Percentiles rank a stretch among this genome's conserved stretches.
These are phyloP conservation scores for Ceratotherium simum DNA, from an alignment of 2,113 vertebrate species.

Conservation along the genomic window DNA sequence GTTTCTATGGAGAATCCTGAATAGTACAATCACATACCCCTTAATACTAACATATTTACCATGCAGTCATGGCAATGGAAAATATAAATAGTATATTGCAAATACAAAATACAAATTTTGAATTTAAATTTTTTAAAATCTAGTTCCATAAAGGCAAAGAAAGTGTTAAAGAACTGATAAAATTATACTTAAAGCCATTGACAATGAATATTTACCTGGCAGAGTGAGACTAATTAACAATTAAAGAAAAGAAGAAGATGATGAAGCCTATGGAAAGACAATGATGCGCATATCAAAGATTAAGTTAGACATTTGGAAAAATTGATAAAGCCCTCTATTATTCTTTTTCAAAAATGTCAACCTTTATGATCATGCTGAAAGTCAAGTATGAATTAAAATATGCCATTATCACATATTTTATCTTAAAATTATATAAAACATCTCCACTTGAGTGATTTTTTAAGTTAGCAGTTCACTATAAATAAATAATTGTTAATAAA, in stretches of 20 bases:
- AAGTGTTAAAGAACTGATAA: not conserved
- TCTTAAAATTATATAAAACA: not conserved
- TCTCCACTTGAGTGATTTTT: not conserved
- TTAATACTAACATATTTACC: not conserved
- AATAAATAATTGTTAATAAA: not conserved
- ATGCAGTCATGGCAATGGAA: not conserved
- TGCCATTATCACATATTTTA: not conserved
- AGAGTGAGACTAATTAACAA: not conserved
- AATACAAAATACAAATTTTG: not conserved
- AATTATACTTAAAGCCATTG: not conserved
- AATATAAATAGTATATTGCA: not conserved
- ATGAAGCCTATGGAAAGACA: not conserved
- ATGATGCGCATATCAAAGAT: not conserved
- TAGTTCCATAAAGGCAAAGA: not conserved
- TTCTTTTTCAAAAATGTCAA: not conserved
- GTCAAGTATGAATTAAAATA: conserved; percentile 13
- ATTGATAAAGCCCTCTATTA: not conserved
- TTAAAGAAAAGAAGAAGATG: not conserved
- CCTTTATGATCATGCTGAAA: not conserved
- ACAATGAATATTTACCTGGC: not conserved
- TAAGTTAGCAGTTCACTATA: not conserved
- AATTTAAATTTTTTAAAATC: not conserved
- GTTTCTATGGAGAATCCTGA: not conserved
- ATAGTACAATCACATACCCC: not conserved
- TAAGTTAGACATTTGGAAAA: not conserved